Base-by-base conservation (phyloP, 2,113 vertebrate species). In the Chlamydotis undulata region DNA sequence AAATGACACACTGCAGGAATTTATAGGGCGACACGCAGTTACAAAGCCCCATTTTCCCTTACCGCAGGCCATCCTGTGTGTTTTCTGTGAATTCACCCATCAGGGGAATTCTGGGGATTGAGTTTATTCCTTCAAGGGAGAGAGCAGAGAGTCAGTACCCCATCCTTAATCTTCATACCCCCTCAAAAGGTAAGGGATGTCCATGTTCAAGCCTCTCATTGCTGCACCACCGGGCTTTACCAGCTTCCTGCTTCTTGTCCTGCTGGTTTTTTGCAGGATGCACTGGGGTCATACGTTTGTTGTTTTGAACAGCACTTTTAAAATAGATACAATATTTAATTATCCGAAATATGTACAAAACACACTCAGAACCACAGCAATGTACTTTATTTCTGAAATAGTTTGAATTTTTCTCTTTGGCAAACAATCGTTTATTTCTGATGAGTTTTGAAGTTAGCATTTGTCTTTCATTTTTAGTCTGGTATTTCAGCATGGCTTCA, bases 41-140 rank as follows among this genome's bases (percentile, higher is more conserved):
- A 55, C 69, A 81, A 39, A 85, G 84, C 74, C 75, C 93, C 75
- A 11, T 89, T 92, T 94, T 89, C 70, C 81, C 81, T 92, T 41
- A 60, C 69, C 25, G 0, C 68, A 81, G 85, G 68, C 89, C 59
- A 69, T 10, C 79, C 78, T 83, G 39, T 79, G 68, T 65, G 73
- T 70, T 83, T 74, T 83, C 87, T 87, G 79, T 39, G 83, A 55
- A 84, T 91, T 91, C 87, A 71, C 74, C 74, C 68, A 65, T 45
- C 78, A 76, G 79, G 87, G 91, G 14, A 79, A 68, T 78, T 94
- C 64, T 82, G 93, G 81, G 81, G 50, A 67, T 23, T 80, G 35
- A 83, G 73, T 84, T 87, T 90, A 83, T 83, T 93, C 43, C 67
- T 77, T 57, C 77, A 63, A 43, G 73, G 78, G 47, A 70, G 56